Evolutionary conservation across 2,113 vertebrate species (phyloP), one percentile per base, ranked within the genome.

Genomic region (Ranitomeya variabilis): DNA sequence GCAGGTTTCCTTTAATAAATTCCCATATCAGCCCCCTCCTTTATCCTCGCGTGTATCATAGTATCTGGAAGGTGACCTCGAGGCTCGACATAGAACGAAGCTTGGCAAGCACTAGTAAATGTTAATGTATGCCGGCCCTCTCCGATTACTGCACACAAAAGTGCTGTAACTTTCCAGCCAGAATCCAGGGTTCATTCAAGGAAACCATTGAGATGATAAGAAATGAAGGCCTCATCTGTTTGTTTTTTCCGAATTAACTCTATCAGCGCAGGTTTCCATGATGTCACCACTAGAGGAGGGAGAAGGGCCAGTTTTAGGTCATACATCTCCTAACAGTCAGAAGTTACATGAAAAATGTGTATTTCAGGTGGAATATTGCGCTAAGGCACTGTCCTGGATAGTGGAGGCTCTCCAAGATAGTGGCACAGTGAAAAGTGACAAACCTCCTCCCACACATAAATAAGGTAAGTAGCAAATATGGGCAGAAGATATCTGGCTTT

Each of bases 351-450:
- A 3, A 80, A 66, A 45, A 16, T 78, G 1, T 78, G 18, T 62
- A 64, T 77, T 7, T 45, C 89, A 97, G 97, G 73, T 97, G 91
- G 95, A 96, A 78, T 95, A 95, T 79, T 97, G 96, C 89, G 94
- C 92, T 83, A 95, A 90, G 0, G 93, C 96, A 89, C 93, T 97
- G 90, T 91, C 89, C 83, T 97, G 96, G 96, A 93, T 97, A 91
- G 92, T 94, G 0, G 95, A 96, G 0, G 92, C 94, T 73, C 91
- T 97, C 86, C 92, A 92, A 81, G 91, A 95, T 84, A 96, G 94
- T 76, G 89, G 92, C 18, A 7, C 95, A 71, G 90, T 94, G 4
- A 94, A 93, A 76, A 26, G 86, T 6, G 88, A 19, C 31, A 91
- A 82, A 4, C 90, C 90, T 3, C 95, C 95, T 10, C 96, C 96